phyloP scores from a whole-genome alignment of 1,140 invertebrate genomes.

The Cardiocondyla obscurior region DNA sequence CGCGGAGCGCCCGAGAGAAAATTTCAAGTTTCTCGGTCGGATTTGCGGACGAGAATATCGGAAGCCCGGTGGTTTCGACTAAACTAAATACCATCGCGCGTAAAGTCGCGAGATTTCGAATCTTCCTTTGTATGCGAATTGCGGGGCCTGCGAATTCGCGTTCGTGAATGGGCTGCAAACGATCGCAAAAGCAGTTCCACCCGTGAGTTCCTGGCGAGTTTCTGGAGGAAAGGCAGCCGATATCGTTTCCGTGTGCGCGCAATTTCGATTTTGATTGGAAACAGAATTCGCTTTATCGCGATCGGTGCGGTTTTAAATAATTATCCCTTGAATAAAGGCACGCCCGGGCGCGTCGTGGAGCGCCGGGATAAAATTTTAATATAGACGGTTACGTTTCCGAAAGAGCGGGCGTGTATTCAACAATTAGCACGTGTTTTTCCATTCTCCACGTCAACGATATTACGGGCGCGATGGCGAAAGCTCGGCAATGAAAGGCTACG shows the following conservation, averaged over 20 bases:
- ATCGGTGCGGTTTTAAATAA: not conserved
- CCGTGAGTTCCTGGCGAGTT: constrained; percentile 15
- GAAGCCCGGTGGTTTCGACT: constrained; percentile 15
- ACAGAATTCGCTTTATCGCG: not conserved
- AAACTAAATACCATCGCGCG: constrained; percentile 61
- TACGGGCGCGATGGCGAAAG: constrained; percentile 23
- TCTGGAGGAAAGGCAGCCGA: not conserved
- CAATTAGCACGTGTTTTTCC: constrained; percentile 36
- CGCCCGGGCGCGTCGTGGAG: no score
- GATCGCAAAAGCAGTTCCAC: not conserved
- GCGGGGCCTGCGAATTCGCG: not conserved
- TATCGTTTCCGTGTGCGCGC: not conserved
- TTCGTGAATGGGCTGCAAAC: constrained; percentile 9
- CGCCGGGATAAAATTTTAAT: constrained; percentile 7
- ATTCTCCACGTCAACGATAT: constrained; percentile 53
- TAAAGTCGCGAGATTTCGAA: constrained; percentile 52
- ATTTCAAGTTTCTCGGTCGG: constrained; percentile 61
- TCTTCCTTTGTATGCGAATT: constrained; percentile 25
- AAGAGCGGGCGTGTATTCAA: not conserved
- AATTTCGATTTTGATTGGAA: constrained; percentile 13
- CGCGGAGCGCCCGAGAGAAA: constrained; percentile 45
- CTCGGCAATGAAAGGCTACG: constrained; percentile 44
- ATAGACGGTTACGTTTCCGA: not conserved
- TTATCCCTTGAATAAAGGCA: constrained; percentile 15
- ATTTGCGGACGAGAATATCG: constrained; percentile 44